Evolutionary conservation across 2,113 vertebrate species (phyloP).

Genomic region (Nothobranchius kuhntae): DNA sequence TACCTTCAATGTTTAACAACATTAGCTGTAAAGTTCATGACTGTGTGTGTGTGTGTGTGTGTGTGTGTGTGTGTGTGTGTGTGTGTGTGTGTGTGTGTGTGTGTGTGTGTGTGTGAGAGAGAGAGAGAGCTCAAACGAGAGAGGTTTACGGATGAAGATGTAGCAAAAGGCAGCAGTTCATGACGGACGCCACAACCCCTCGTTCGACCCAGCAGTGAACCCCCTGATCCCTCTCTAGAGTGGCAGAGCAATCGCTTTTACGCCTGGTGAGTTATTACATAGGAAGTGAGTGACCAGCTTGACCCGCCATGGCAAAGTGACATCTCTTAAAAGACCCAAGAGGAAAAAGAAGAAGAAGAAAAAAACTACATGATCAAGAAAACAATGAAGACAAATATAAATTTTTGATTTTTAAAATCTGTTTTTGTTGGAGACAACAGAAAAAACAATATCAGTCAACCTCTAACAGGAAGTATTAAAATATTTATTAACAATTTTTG

Average conservation of each 20-base stretch:
- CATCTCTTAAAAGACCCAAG: conserved; percentile 5
- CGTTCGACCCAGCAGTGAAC: conserved; percentile 46
- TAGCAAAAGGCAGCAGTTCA: conserved; percentile 29
- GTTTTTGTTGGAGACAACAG: too few relatives aligned
- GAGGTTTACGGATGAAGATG: conserved; percentile 43
- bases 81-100: conserved; percentile 10
- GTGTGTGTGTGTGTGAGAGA: conserved; percentile 14
- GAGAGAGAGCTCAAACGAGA: conserved; percentile 25
- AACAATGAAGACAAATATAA: too few relatives aligned
- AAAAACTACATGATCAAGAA: too few relatives aligned
- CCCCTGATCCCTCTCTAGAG: conserved; percentile 28
- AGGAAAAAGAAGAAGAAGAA: conserved; percentile 10
- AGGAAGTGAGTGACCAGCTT: conserved; percentile 20
- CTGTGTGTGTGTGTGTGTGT: conserved; percentile 24
- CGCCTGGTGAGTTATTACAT: conserved; percentile 32
- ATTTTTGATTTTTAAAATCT: too few relatives aligned
- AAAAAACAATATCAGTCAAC: too few relatives aligned
- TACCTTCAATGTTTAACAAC: conserved; percentile 27
- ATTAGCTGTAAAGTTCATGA: conserved; percentile 31
- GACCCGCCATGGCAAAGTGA: conserved; percentile 15
- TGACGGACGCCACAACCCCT: conserved; percentile 35
- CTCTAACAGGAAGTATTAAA: too few relatives aligned
- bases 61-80: conserved; percentile 13
- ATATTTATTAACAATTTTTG: too few relatives aligned
- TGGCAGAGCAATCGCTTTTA: conserved; percentile 11